Evolutionary conservation across 2,888 invertebrate genomes (phyloP).

Genomic region (Philaethria dido): DNA sequence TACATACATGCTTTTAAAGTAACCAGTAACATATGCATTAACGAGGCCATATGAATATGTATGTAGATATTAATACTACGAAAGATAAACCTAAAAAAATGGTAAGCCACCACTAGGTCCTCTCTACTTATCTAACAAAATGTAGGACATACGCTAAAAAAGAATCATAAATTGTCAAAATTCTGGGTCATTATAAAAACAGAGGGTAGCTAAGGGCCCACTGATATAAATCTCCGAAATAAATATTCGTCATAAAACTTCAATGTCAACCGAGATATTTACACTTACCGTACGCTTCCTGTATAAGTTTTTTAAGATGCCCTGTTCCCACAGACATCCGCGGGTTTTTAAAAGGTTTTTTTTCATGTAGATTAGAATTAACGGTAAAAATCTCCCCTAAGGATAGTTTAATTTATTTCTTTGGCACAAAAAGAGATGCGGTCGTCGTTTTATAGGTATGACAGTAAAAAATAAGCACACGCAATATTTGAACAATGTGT

Average conservation of each 20-base stretch:
- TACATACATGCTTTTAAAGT: no score
- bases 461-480: slow-evolving; percentile 57
- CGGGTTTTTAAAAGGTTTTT: slow-evolving; percentile 67
- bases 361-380: slow-evolving; percentile 74
- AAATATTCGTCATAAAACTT: slow-evolving; percentile 73
- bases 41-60: no score
- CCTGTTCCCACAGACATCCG: slow-evolving; percentile 76
- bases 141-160: no score
- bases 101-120: no score
- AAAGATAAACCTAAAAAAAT: no score
- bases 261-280: slow-evolving; percentile 75
- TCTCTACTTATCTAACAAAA: no score
- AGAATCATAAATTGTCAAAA: slow-evolving; percentile 30
- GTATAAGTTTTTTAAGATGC: slow-evolving; percentile 67
- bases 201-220: slow-evolving; percentile 37
- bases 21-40: no score
- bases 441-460: slow-evolving; percentile 70
- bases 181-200: slow-evolving; percentile 38
- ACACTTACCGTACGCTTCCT: slow-evolving; percentile 75
- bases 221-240: slow-evolving; percentile 69
- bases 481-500: slow-evolving; percentile 29
- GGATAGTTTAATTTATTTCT: slow-evolving; percentile 82
- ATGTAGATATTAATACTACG: no score
- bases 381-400: slow-evolving; percentile 81
- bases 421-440: slow-evolving; percentile 74